Evolutionary conservation across 2,113 vertebrate genomes (phyloP), one percentile per base, ranked within the genome.

Genomic region (Cinclus cinclus): DNA sequence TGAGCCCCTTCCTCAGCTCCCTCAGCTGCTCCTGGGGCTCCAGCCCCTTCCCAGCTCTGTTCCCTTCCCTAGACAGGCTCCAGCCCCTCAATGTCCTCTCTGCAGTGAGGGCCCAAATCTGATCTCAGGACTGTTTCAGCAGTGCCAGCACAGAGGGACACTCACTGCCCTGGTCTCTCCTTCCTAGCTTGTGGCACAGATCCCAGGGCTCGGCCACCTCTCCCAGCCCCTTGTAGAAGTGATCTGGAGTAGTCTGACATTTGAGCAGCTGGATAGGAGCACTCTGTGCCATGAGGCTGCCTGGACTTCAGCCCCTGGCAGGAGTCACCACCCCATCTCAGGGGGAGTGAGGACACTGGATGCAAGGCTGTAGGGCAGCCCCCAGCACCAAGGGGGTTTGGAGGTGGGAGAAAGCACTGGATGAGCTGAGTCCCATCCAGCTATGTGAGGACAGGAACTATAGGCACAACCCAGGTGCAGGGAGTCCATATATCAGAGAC

Each of bases 321-420:
- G 46, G 53, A 80, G 60, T 44, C 60, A 50, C 21, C 42, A 64
- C 14, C 18, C 21, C 52, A 30, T 59, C 28, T 20, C 46, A 37
- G 24, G 16, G 39, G 35, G 25, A 30, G 31, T 1, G 0, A 70
- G 33, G 35, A 74, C 19, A 8, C 5, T 0, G 2, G 28, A 28
- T 28, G 8, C 19, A 41, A 50, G 77, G 49, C 35, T 65, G 15
- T 3, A 7, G 44, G 39, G 70, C 30, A 16, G 46, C 25, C 46
- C 42, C 70, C 60, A 73, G 49, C 33, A 73, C 17, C 23, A 11
- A 15, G 21, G 8, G 20, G 13, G 5, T 30, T 59, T 92, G 73
- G 44, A 81, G 30, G 3, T n/a, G 11, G n/a, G 30, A 90, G 30
- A 31, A 73, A 55, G 12, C 25, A 15, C 74, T 37, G 64, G 6